These are phyloP conservation scores for Hydrophis major DNA, from an alignment of 2,797 vertebrate genomes.

Conservation along the genomic window DNA sequence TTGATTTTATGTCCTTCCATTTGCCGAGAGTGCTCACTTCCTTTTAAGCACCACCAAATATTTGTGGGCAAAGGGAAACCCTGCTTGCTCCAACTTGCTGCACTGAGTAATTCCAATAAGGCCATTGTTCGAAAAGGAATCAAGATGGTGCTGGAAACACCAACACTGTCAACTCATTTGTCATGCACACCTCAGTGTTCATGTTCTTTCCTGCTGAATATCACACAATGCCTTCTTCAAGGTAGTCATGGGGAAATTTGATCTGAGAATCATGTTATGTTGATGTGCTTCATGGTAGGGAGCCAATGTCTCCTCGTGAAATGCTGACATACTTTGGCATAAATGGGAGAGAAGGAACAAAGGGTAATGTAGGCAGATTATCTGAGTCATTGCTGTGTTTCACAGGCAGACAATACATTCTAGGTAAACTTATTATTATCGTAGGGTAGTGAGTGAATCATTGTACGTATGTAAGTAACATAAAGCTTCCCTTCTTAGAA, in stretches of 20 bases:
- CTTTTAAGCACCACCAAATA: constrained; percentile 7
- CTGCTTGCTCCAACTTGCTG: constrained; percentile 3
- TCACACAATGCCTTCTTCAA: constrained; percentile 28
- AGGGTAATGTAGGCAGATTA: constrained; percentile 62
- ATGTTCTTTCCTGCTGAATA: constrained; percentile 43
- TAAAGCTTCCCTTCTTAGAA: background rate
- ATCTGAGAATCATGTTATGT: constrained; percentile 56
- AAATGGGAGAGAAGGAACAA: constrained; percentile 58
- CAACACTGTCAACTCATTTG: constrained; percentile 1
- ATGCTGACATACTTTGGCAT: constrained; percentile 60
- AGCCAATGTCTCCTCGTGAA: constrained; percentile 54
- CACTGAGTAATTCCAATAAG: constrained; percentile 13
- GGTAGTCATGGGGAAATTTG: constrained; percentile 23
- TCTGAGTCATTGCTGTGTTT: constrained; percentile 62
- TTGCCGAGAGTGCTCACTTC: constrained; percentile 15
- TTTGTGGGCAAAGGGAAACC: constrained; percentile 36
- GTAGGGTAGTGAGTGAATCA: constrained; percentile 44
- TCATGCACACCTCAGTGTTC: constrained; percentile 36
- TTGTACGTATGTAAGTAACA: background rate
- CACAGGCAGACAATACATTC: constrained; percentile 58
- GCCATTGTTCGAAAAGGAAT: constrained; percentile 42
- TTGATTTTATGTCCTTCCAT: constrained; percentile 14
- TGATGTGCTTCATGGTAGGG: constrained; percentile 47
- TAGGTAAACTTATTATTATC: constrained; percentile 55
- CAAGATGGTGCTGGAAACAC: constrained; percentile 26